These are phyloP conservation scores for Plagodis dolabraria DNA, from an alignment of 2,888 invertebrate genomes.

Conservation along the genomic window DNA sequence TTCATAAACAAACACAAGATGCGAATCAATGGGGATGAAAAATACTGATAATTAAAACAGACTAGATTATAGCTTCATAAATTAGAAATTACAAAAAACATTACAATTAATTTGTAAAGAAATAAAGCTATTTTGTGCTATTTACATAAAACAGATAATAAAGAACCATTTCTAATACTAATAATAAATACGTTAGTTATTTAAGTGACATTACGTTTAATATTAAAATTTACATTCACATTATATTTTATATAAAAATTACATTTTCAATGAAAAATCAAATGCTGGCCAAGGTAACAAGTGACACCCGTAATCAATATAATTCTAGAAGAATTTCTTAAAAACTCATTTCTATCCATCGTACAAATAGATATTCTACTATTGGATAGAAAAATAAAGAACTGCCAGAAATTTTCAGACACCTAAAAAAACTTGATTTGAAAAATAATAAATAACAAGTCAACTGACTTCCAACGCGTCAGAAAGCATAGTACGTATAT, in stretches of 20 bases:
- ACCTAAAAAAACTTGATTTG: slow-evolving; percentile 39
- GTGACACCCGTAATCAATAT: slow-evolving; percentile 61
- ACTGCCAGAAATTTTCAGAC: slow-evolving; percentile 19
- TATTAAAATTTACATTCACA: slow-evolving; percentile 52
- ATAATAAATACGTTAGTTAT: slow-evolving; percentile 22
- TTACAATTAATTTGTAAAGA: slow-evolving; percentile 18
- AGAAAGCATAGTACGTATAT: slow-evolving; percentile 51
- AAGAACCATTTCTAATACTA: slow-evolving; percentile 17
- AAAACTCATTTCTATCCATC: slow-evolving; percentile 14
- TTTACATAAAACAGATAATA: slow-evolving; percentile 21
- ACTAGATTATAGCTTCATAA: slow-evolving; percentile 58
- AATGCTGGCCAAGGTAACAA: slow-evolving; percentile 54
- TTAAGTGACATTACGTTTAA: slow-evolving; percentile 65
- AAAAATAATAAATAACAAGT: background rate
- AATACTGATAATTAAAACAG: slow-evolving; percentile 52
- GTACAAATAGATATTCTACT: background rate
- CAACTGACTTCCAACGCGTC: slow-evolving; percentile 7
- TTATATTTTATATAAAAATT: slow-evolving; percentile 46
- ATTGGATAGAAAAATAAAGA: background rate
- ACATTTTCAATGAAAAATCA: slow-evolving; percentile 40
- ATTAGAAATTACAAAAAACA: slow-evolving; percentile 45
- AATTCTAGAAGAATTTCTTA: slow-evolving; percentile 44
- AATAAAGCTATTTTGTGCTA: slow-evolving; percentile 23
- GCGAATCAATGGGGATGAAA: slow-evolving; percentile 49
- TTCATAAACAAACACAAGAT: slow-evolving; percentile 45